These are phyloP conservation scores for Ips nitidus DNA, from an alignment of 1,140 invertebrate species.

Conservation along the genomic window DNA sequence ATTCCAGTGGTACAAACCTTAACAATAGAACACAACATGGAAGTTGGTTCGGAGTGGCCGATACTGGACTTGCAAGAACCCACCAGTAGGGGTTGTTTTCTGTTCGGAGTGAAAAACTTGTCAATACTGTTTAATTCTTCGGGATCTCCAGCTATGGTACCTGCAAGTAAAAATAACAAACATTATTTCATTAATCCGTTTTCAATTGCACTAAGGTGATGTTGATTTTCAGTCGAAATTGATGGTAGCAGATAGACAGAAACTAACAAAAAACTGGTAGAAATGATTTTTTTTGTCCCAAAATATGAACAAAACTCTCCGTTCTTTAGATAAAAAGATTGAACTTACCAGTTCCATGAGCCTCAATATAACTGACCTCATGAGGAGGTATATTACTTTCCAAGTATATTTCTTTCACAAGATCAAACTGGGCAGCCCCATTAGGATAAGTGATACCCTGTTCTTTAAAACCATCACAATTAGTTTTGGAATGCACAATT, in stretches of 20 bases:
- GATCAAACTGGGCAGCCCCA: slow-evolving; percentile 73
- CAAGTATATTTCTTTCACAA: slow-evolving; percentile 82
- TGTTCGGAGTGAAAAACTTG: slow-evolving; percentile 72
- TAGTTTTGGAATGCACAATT: slow-evolving; percentile 62
- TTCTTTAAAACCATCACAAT: slow-evolving; percentile 80
- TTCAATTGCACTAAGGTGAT: neutral
- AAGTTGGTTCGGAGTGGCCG: slow-evolving; percentile 88
- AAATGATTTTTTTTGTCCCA: neutral
- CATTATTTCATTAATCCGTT: neutral
- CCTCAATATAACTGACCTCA: slow-evolving; percentile 80
- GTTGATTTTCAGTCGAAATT: neutral
- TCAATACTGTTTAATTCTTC: slow-evolving; percentile 85
- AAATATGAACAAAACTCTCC: neutral
- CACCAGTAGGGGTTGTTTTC: slow-evolving; percentile 72
- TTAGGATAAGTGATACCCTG: slow-evolving; percentile 88
- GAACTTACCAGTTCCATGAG: slow-evolving; percentile 78
- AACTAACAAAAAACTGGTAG: neutral
- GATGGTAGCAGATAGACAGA: neutral
- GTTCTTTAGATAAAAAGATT: neutral
- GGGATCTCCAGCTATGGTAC: slow-evolving; percentile 76
- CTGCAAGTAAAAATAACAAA: slow-evolving; percentile 5
- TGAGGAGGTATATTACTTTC: slow-evolving; percentile 76
- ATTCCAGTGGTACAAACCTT: slow-evolving; percentile 62
- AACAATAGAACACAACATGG: slow-evolving; percentile 79
- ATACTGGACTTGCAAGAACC: slow-evolving; percentile 93